These are phyloP conservation scores for Ginglymostoma cirratum DNA, from an alignment of 2,113 vertebrate genomes.

Conservation along the genomic window DNA sequence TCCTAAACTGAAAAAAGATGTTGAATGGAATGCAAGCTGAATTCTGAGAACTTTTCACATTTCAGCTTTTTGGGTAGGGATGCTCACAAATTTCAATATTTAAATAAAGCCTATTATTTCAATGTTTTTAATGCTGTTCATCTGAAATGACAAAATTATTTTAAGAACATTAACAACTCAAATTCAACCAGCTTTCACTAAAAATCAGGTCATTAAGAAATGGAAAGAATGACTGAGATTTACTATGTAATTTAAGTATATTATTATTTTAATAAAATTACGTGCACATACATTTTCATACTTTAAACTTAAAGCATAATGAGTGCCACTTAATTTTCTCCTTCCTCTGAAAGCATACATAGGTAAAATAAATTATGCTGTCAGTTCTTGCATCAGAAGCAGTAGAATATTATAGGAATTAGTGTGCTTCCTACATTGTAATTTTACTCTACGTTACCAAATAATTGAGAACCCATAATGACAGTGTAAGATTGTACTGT, in stretches of 20 bases:
- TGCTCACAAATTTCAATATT: neutral
- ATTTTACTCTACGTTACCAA: neutral
- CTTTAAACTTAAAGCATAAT: neutral
- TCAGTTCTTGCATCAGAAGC: neutral
- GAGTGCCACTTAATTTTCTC: neutral
- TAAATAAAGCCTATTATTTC: neutral
- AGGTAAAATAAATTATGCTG: neutral
- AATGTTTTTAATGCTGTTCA: neutral
- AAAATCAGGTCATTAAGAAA: neutral
- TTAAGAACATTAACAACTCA: neutral
- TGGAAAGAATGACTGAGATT: neutral
- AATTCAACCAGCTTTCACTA: neutral
- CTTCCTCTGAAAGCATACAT: neutral
- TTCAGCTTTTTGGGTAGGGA: neutral
- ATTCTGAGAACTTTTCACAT: neutral
- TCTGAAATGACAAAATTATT: neutral
- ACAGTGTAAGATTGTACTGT: neutral
- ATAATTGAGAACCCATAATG: neutral
- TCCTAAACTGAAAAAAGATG: neutral
- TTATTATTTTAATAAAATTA: neutral
- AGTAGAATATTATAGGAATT: neutral
- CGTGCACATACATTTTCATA: neutral
- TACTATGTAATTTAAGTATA: neutral
- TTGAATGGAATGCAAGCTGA: neutral
- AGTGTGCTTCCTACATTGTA: neutral